Evolutionary conservation across 2,888 invertebrate genomes (phyloP).

Genomic region (Drosophila niveifrons): DNA sequence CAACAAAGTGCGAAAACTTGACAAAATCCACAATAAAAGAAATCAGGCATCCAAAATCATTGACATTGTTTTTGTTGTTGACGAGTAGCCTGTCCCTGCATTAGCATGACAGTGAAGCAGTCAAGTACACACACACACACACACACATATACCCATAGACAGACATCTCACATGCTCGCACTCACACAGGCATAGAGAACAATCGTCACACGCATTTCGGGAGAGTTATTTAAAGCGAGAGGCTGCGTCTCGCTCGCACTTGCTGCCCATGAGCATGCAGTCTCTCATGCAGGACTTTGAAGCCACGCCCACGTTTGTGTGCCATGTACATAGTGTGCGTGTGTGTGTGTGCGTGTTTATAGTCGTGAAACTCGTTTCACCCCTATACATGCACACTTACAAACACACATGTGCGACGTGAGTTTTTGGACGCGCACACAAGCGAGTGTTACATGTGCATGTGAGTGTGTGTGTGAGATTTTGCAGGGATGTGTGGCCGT

Average conservation of each 20-base stretch:
- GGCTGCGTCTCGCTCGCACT: conserved; percentile 42
- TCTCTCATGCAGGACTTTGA: conserved; percentile 34
- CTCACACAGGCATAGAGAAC: conserved; percentile 22
- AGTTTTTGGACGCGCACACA: conserved; percentile 41
- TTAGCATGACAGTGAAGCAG: conserved; percentile 40
- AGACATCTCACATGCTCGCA: conserved; percentile 4
- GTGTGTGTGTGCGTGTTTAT: conserved; percentile 30
- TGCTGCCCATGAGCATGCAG: conserved; percentile 15
- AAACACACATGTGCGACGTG: conserved; percentile 4
- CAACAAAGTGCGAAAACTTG: conserved; percentile 6
- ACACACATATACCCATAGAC: background rate
- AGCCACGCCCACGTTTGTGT: conserved; percentile 60
- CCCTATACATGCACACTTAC: conserved; percentile 38
- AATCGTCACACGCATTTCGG: conserved; percentile 60
- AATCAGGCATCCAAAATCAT: conserved; percentile 24
- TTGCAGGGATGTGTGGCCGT: conserved; percentile 37
- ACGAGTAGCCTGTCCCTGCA: conserved; percentile 26
- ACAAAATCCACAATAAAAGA: conserved; percentile 21
- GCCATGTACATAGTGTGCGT: background rate
- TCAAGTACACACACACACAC: conserved; percentile 10
- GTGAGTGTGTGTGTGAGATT: conserved; percentile 13
- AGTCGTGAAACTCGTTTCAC: conserved; percentile 55
- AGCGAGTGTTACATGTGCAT: conserved; percentile 12
- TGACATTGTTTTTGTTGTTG: conserved; percentile 14
- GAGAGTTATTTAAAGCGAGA: conserved; percentile 53